Conservation (phyloP, 2,113 vertebrate species). For the Enhydra lutris region DNA sequence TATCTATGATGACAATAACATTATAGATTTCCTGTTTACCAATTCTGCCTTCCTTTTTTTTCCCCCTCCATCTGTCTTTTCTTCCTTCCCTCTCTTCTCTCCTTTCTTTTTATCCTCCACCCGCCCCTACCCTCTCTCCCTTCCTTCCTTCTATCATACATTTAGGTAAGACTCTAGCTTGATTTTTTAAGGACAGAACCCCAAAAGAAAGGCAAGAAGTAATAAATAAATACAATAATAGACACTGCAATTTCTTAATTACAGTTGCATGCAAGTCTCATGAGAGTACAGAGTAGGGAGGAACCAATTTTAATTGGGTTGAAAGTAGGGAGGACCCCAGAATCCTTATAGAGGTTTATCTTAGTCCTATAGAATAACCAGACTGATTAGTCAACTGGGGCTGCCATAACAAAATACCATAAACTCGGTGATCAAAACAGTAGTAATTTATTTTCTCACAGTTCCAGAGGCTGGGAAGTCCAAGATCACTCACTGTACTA, state of each 20-base stretch:
- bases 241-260: neutral
- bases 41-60: neutral
- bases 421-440: neutral
- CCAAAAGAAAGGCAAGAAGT: neutral
- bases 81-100: neutral
- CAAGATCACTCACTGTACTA: neutral
- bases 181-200: neutral
- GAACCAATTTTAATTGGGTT: neutral
- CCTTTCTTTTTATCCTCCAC: neutral
- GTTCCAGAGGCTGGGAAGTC: neutral
- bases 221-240: neutral
- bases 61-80: neutral
- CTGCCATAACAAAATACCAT: neutral
- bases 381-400: neutral
- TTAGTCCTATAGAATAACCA: neutral
- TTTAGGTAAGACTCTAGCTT: neutral
- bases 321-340: neutral
- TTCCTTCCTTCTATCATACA: neutral
- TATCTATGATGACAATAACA: neutral
- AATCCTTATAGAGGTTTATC: neutral
- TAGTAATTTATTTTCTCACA: neutral
- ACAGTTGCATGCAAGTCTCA: neutral
- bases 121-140: fast-evolving
- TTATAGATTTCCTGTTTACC: neutral
- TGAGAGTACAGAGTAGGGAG: neutral